Evolutionary conservation across 2,797 vertebrate species (phyloP).

Genomic region (Forpus xanthops): DNA sequence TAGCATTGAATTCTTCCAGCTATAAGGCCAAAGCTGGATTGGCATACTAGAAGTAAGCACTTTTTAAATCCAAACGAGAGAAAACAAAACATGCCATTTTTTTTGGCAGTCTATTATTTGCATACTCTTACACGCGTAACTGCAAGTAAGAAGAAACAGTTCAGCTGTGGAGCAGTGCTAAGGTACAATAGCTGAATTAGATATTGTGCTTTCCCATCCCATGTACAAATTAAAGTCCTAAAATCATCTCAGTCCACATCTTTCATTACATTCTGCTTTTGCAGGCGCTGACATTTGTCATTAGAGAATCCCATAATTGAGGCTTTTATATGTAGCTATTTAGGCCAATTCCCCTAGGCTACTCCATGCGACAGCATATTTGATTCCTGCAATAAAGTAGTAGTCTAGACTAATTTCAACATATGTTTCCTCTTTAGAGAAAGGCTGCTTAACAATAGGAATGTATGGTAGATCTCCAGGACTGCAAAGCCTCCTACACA

Average conservation of each 20-base stretch:
- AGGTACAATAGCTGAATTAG: neutral
- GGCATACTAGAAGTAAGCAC: constrained; percentile 35
- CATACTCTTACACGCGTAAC: neutral
- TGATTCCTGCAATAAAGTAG: neutral
- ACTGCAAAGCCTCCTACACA: neutral
- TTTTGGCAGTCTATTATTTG: neutral
- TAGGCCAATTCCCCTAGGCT: neutral
- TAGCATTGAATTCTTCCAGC: constrained; percentile 20
- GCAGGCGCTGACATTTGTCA: neutral
- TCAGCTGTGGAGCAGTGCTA: neutral
- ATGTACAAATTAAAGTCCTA: neutral
- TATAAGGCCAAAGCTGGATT: constrained; percentile 5
- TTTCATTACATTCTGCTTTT: neutral
- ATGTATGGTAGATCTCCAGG: neutral
- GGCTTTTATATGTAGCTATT: neutral
- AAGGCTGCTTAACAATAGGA: neutral
- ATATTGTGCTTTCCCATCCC: neutral
- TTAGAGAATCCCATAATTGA: neutral
- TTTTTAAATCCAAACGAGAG: neutral
- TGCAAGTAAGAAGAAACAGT: neutral
- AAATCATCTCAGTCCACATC: neutral
- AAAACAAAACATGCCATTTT: neutral
- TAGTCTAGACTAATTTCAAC: neutral
- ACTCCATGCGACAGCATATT: rapidly evolving
- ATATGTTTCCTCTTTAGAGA: neutral